Evolutionary conservation across 2,888 invertebrate species (phyloP), one percentile per base, ranked within the genome.

Genomic region (Eudasyphora cyanicolor): DNA sequence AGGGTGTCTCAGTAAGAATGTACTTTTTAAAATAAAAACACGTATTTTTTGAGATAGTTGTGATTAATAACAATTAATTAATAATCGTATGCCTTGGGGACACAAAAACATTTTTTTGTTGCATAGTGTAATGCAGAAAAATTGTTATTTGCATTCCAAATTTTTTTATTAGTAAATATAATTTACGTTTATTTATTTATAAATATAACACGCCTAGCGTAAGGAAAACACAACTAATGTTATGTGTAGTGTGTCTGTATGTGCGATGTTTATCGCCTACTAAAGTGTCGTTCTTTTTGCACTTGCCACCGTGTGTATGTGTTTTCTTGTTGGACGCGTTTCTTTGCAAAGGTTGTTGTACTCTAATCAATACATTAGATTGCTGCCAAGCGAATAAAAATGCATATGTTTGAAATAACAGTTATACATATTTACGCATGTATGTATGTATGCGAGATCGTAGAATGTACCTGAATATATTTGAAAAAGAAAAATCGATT

Each of bases 311-410:
- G 32, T 38, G 69, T 70, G 74, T 24, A 73, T 45, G 74, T 70
- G 17, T 57, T n/a, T n/a, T n/a, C n/a, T n/a, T 27, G 42, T 38
- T 73, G 51, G 51, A 51, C 76, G 60, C 60, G 54, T 75, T 79
- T 69, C 38, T 62, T 49, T 17, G 21, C 64, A 79, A 76, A 82
- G 82, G 79, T 82, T 79, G 76, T 76, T 82, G 82, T 73, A 82
- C 79, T 82, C 79, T 73, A 82, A 76, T 79, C 79, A 76, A 73
- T 75, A n/a, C 73, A 67, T 79, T 75, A 82, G 67, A 74, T 60
- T 42, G 21, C 60, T 24, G 17, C 14, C 7, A 64, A 19, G 64
- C 17, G 42, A 54, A 27, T 24, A 27, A 2, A 57, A 8, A 24
- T 6, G 27, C 27, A 57, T 57, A 51, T 21, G 51, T 51, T 19